phyloP scores from a whole-genome alignment of 2,113 vertebrate species.

The Halcyon malimbica region DNA sequence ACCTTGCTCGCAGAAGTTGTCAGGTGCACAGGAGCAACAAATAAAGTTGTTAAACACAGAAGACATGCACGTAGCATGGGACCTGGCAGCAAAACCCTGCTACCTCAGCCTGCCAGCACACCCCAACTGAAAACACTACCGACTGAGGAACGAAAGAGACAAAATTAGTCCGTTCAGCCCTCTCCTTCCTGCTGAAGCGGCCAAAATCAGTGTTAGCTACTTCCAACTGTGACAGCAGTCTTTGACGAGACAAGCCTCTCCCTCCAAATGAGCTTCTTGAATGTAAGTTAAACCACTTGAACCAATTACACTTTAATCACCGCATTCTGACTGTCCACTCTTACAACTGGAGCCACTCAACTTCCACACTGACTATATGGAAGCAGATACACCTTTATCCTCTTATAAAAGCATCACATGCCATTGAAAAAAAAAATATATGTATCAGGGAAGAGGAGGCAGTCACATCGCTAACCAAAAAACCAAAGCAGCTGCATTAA shows the following conservation, averaged over 20 bases:
- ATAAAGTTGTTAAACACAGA: background rate
- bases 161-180: background rate
- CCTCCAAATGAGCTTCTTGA: background rate
- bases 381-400: background rate
- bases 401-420: background rate
- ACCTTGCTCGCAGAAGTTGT: accelerated
- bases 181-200: background rate
- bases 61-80: background rate
- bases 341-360: background rate
- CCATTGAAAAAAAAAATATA: background rate
- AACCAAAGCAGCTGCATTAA: background rate
- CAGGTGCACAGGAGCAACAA: background rate
- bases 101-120: background rate
- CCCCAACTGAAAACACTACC: background rate
- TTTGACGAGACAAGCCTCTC: background rate
- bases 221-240: background rate
- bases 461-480: background rate
- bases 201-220: background rate
- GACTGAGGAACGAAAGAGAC: background rate
- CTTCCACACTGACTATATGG: background rate
- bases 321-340: background rate
- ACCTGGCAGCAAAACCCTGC: background rate
- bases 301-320: background rate
- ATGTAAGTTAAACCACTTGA: background rate
- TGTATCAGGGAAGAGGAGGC: background rate